Evolutionary conservation across 2,113 vertebrate genomes (phyloP), one percentile per base, ranked within the genome.

Genomic region (Mus spicilegus): DNA sequence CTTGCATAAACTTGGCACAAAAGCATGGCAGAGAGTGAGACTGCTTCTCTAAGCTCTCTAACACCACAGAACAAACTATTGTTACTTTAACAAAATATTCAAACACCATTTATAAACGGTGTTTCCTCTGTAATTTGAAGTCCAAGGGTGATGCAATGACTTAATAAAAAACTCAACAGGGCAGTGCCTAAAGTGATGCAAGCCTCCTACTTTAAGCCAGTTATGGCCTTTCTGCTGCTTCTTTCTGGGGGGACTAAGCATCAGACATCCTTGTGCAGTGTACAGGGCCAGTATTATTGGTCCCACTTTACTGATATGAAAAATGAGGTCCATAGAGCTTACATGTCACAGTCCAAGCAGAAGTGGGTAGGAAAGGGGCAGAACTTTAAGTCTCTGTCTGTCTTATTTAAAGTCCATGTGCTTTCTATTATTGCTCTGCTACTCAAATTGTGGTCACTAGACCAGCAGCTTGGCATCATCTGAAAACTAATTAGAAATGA

Each of bases 161-260:
- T 72, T 90, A 51, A 89, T 61, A 90, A 95, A 93, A 93, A 90
- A 24, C 75, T 51, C 78, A 94, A 87, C 16, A 96, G 20, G 33
- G 20, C 36, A 69, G 26, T 75, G 58, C 19, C 19, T 42, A 73
- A 4, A 12, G 84, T 81, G 95, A 95, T 87, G 70, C n/a, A 39
- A 80, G 51, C 46, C 80, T 92, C 33, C 78, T 63, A 16, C 26
- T 51, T 85, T 16, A 87, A 49, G 69, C 63, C 75, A 56, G 63
- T 69, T 75, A 61, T 1, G 67, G 58, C 46, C n/a, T 24, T 87
- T 80, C 56, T 81, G 30, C 36, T 73, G 87, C 42, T 72, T 49
- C 69, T 88, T 87, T 76, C 91, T 42, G 69, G 80, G 88, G 85
- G 67, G 46, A 72, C 33, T 56, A 58, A 1, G 4, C 46, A 90